A percentile compares a stretch with the other conserved stretches of the same genome.
Evolutionary conservation across 2,797 vertebrate species (phyloP).

Genomic region (Hemibagrus guttatus): DNA sequence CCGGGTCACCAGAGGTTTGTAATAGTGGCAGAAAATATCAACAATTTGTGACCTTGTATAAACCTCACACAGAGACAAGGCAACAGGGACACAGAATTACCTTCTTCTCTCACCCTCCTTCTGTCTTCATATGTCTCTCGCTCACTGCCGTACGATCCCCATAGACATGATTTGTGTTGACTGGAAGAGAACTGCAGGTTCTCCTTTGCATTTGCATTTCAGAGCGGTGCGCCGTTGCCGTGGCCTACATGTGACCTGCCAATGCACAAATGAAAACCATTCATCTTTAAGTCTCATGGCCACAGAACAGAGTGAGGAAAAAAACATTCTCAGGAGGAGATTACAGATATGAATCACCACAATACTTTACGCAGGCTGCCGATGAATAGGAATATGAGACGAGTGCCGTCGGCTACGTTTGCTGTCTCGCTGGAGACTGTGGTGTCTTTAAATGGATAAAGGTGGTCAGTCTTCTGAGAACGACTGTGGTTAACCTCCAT

Average conservation of each 20-base stretch:
- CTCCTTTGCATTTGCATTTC: slow-evolving; percentile 35
- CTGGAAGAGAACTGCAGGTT: slow-evolving; percentile 17
- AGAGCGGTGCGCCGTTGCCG: slow-evolving; percentile 1
- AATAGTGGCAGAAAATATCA: slow-evolving; percentile 24
- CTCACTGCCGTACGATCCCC: background rate
- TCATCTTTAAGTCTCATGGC: slow-evolving; percentile 45
- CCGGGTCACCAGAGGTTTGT: slow-evolving; percentile 11
- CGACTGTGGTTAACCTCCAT: slow-evolving; percentile 35
- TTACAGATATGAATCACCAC: slow-evolving; percentile 54
- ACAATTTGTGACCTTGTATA: slow-evolving; percentile 22
- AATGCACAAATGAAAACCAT: slow-evolving; percentile 49
- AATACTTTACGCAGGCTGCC: slow-evolving; percentile 38
- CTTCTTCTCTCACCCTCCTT: background rate
- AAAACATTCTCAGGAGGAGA: slow-evolving; percentile 47
- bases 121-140: background rate
- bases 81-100: too few relatives aligned
- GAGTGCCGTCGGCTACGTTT: slow-evolving; percentile 18
- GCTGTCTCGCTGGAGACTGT: slow-evolving; percentile 38
- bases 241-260: slow-evolving; percentile 50
- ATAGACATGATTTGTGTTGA: slow-evolving; percentile 28
- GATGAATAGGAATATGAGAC: slow-evolving; percentile 37
- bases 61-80: background rate
- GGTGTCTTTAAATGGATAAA: slow-evolving; percentile 42
- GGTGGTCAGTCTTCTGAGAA: slow-evolving; percentile 35
- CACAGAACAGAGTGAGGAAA: slow-evolving; percentile 24